Evolutionary conservation across 2,888 invertebrate genomes (phyloP), one percentile per base, ranked within the genome.

Genomic region (Thecophora atra): DNA sequence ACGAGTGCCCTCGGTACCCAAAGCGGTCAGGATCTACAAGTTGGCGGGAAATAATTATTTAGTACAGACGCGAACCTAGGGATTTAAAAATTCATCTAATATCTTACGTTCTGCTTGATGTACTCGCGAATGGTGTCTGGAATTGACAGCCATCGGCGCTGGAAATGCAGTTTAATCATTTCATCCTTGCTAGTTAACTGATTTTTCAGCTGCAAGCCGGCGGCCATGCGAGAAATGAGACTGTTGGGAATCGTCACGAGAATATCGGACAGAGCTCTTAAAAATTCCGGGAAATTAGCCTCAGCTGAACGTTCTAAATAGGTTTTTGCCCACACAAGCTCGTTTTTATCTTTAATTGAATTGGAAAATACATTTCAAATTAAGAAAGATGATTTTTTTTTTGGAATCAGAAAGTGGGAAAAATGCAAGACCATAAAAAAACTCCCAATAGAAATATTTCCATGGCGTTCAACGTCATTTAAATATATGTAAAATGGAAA

Each of bases 121-220:
- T 94, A 94, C 79, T 89, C 90, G 83, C 97, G 90, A 62, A 93
- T 92, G 70, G 97, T 97, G 79, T 93, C 93, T 2, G 96, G 93
- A 84, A 98, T 92, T 67, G 91, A 90, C 69, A 99, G 90, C 99
- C 99, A 99, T 83, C 99, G 89, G 79, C 94, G 93, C 85, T 97
- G 95, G 84, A 97, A 95, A 77, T 93, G 91, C 74, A 89, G 88
- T 87, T 94, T 95, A 70, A 96, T 88, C 63, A 89, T 88, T 37
- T 89, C 89, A 87, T 99, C 99, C 89, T 99, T 99, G 75, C 99
- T 97, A 73, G 97, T 97, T 70, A 99, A 91, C 81, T 96, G 95
- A 88, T 99, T 99, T 88, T 99, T 99, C 70, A 99, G 90, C 88
- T 99, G 99, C 78, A 99, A 89, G 77, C 99, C 99, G 76, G 99